phyloP scores from a whole-genome alignment of 2,113 vertebrate genomes.

The Zingel zingel region DNA sequence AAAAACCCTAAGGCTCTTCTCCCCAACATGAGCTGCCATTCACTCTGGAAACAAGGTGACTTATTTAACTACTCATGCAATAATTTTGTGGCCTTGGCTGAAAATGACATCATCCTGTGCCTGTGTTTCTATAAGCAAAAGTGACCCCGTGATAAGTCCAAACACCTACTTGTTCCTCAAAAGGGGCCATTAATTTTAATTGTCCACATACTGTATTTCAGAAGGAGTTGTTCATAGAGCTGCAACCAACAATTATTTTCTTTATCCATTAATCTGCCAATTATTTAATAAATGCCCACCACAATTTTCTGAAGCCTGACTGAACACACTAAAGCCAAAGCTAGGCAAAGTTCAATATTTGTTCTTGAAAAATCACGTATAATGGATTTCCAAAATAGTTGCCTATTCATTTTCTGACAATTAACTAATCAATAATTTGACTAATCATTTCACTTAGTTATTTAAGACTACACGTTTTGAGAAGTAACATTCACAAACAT shows the following conservation, averaged over 20 bases:
- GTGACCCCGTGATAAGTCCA: neutral
- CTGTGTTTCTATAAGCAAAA: neutral
- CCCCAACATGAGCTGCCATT: constrained; percentile 13
- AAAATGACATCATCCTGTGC: neutral
- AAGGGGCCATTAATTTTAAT: neutral
- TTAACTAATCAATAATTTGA: neutral
- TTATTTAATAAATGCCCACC: neutral
- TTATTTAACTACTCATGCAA: neutral
- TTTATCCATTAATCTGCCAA: neutral
- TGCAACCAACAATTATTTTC: neutral
- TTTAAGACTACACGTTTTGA: neutral
- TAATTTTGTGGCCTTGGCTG: neutral
- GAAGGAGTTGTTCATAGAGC: neutral
- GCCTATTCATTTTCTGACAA: neutral
- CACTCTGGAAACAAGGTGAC: neutral
- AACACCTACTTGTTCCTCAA: constrained; percentile 3
- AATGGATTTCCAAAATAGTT: no score
- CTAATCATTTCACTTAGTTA: neutral
- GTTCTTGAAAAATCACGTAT: no score
- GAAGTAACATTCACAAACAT: neutral
- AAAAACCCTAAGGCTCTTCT: neutral
- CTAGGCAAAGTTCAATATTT: neutral
- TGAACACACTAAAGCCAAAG: neutral
- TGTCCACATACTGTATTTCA: neutral
- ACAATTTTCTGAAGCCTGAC: neutral